phyloP scores from a whole-genome alignment of 1,140 invertebrate genomes.

The Lutraria rhynchaena region DNA sequence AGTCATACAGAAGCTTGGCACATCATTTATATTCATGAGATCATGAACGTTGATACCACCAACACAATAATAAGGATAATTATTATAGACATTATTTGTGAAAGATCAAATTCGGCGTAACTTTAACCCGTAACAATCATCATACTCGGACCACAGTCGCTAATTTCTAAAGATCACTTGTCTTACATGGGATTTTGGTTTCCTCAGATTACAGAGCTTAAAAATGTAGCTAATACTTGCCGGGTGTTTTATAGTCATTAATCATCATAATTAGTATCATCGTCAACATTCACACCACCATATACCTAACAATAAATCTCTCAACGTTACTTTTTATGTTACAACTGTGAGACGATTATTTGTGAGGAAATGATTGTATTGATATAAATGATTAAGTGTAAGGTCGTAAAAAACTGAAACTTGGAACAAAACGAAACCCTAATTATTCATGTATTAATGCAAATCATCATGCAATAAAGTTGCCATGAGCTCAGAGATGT shows the following conservation, averaged over 20 bases:
- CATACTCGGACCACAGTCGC: background rate
- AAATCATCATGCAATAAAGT: slow-evolving; percentile 2
- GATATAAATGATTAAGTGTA: background rate
- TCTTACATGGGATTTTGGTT: background rate
- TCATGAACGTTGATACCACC: background rate
- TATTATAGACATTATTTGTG: slow-evolving; percentile 24
- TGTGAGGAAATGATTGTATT: background rate
- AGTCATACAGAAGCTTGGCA: slow-evolving; percentile 34
- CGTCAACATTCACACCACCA: slow-evolving; percentile 8
- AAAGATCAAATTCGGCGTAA: slow-evolving; percentile 11
- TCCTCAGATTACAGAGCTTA: slow-evolving; percentile 7
- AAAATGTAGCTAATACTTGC: slow-evolving; percentile 3
- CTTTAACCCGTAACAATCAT: background rate
- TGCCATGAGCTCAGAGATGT: too few species aligned
- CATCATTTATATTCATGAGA: slow-evolving; percentile 46
- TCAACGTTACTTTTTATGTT: background rate
- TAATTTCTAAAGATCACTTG: slow-evolving; percentile 11
- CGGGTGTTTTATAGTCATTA: slow-evolving; percentile 2
- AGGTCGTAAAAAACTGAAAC: slow-evolving; percentile 19
- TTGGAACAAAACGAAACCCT: slow-evolving; percentile 4
- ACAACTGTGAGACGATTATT: background rate
- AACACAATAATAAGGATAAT: slow-evolving; percentile 1
- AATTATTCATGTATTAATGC: slow-evolving; percentile 28
- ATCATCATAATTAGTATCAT: slow-evolving; percentile 36
- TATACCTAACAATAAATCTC: slow-evolving; percentile 5